Evolutionary conservation across 2,888 invertebrate genomes (phyloP), one percentile per base, ranked within the genome.

Genomic region (Odontocerum albicorne): DNA sequence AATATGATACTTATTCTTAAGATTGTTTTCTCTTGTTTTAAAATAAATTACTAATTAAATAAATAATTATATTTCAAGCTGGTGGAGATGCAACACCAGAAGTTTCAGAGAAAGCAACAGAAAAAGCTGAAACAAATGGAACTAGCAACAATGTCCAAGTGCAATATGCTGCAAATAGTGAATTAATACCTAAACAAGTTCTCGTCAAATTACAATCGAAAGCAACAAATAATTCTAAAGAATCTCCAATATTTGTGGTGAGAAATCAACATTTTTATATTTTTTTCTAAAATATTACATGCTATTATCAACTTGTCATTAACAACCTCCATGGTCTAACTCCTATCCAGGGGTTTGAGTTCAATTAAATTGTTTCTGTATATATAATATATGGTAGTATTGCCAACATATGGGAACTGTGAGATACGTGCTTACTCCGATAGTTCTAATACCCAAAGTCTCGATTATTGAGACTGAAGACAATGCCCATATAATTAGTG

Each of bases 181-280:
- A 89, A 66, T 78, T 96, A 22, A 83, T 94, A 75, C 94, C 96
- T 32, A 79, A 77, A 56, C 81, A 88, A 68, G 75, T 83, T 27
- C 69, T 95, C 20, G 78, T 94, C 8, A 77, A 82, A 64, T 73
- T 94, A 69, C 75, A 82, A 40, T 83, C 83, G 55, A 83, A 82
- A 43, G 72, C 72, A 33, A 66, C 67, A 12, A 64, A 68, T 39
- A 71, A 65, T 61, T 64, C 69, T 10, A 72, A 73, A 43, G 66
- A 69, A 49, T 63, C 64, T 19, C 84, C 87, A 1, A 75, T 88
- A 17, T 89, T 88, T 70, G 79, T 87, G 62, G 73, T 84, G 57
- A 67, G 67, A n/a, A 27, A 27, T 7, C 8, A 27, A 7, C 27
- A 27, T 6, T 27, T 7, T 27, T 27, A 7, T 27, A 27, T 7